Evolutionary conservation across 2,113 vertebrate genomes (phyloP).

Genomic region (Poicephalus meyeri): DNA sequence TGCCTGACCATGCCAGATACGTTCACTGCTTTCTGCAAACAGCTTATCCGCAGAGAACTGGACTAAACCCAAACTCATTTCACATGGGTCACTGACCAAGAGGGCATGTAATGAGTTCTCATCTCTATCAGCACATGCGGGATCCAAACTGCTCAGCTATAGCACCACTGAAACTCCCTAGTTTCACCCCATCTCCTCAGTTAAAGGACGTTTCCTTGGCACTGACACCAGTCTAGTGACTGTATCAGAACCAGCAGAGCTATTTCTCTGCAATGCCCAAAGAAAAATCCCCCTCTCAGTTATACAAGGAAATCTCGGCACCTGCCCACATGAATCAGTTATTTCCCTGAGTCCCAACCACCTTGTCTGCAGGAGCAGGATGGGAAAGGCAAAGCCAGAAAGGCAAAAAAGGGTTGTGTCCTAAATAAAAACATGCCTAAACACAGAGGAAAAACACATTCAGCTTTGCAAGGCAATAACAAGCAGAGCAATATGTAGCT

Average conservation of each 20-base stretch:
- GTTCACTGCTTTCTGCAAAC: not conserved
- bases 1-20: not conserved
- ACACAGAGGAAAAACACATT: not conserved
- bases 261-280: not conserved
- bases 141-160: not conserved
- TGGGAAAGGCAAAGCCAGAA: not conserved
- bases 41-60: constrained; percentile 22
- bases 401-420: not conserved
- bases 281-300: not conserved
- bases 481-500: not conserved
- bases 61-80: constrained; percentile 50
- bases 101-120: not conserved
- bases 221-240: not conserved
- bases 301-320: not conserved
- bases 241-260: not conserved
- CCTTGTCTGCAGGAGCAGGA: not conserved
- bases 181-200: not conserved
- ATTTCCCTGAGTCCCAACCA: not conserved
- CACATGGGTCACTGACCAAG: constrained; percentile 25
- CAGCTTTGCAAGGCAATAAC: not conserved
- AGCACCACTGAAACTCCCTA: not conserved
- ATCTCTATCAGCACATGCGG: not conserved
- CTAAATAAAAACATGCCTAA: not conserved
- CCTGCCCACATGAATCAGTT: not conserved
- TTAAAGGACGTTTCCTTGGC: not conserved